Conservation (phyloP, 2,113 vertebrate species). For the Paracanthobrama guichenoti region DNA sequence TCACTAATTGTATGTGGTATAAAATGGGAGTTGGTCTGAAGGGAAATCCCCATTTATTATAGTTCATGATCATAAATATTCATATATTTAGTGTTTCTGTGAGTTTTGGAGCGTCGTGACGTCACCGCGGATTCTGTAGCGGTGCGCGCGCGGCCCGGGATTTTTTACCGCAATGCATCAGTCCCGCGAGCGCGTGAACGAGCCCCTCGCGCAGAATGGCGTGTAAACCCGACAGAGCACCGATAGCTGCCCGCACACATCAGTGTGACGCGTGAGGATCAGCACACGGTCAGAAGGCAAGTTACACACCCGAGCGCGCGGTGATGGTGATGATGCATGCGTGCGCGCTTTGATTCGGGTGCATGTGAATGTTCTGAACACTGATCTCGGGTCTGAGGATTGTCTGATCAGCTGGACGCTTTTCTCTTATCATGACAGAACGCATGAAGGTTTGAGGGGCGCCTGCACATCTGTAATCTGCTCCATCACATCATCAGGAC, state of each 20-base stretch:
- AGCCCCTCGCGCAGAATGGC: neutral
- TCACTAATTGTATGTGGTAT: too few relatives aligned
- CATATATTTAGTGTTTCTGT: too few relatives aligned
- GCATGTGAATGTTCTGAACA: neutral
- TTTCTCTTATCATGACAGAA: too few relatives aligned
- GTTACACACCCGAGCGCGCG: neutral
- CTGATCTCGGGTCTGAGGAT: neutral
- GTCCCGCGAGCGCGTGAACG: conserved; percentile 55
- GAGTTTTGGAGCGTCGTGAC: neutral
- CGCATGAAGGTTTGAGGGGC: too few relatives aligned
- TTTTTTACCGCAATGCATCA: conserved; percentile 76
- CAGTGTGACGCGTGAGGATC: neutral
- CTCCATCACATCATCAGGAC: neutral
- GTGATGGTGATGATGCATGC: too few relatives aligned
- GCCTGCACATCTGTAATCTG: too few relatives aligned
- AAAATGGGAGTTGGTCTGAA: neutral
- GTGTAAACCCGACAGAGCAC: neutral
- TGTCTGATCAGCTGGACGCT: neutral
- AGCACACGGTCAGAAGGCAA: neutral
- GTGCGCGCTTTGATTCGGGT: too few relatives aligned
- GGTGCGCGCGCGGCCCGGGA: conserved; percentile 1
- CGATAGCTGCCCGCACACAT: neutral
- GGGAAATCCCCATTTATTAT: neutral
- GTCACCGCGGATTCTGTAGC: conserved; percentile 2
- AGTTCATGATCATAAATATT: neutral